Conservation (phyloP, 2,888 invertebrate genomes). For the Parascotia fuliginaria region DNA sequence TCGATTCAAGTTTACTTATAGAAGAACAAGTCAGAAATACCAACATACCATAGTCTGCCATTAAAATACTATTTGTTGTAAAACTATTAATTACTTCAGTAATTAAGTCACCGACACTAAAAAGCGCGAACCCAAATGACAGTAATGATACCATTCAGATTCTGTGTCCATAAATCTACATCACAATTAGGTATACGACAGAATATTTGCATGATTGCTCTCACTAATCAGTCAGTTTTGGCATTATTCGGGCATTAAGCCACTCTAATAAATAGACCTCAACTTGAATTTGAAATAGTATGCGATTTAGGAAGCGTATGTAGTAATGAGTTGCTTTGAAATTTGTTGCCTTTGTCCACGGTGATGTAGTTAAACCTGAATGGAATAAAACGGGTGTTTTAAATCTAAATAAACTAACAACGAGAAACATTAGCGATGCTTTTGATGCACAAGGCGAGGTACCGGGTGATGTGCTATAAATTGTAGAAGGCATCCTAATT, state of each 20-base stretch:
- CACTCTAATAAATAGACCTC: slow-evolving; percentile 33
- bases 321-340: neutral
- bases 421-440: too few relatives aligned
- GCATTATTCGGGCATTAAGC: slow-evolving; percentile 36
- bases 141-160: slow-evolving; percentile 7
- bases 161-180: slow-evolving; percentile 41
- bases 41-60: too few relatives aligned
- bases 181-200: slow-evolving; percentile 42
- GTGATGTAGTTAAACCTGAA: neutral
- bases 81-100: too few relatives aligned
- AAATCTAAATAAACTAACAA: neutral
- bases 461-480: too few relatives aligned
- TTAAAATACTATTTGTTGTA: too few relatives aligned
- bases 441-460: too few relatives aligned
- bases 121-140: slow-evolving; percentile 6
- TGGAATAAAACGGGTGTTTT: neutral
- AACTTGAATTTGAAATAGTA: slow-evolving; percentile 34
- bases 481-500: too few relatives aligned
- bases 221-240: slow-evolving; percentile 48
- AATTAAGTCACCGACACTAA: neutral
- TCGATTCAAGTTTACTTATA: too few relatives aligned
- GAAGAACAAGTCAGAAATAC: too few relatives aligned
- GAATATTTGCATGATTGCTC: slow-evolving; percentile 50
- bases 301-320: neutral
- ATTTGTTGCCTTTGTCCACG: neutral